These are phyloP conservation scores for Vanessa cardui DNA, from an alignment of 2,888 invertebrate genomes.

Conservation along the genomic window DNA sequence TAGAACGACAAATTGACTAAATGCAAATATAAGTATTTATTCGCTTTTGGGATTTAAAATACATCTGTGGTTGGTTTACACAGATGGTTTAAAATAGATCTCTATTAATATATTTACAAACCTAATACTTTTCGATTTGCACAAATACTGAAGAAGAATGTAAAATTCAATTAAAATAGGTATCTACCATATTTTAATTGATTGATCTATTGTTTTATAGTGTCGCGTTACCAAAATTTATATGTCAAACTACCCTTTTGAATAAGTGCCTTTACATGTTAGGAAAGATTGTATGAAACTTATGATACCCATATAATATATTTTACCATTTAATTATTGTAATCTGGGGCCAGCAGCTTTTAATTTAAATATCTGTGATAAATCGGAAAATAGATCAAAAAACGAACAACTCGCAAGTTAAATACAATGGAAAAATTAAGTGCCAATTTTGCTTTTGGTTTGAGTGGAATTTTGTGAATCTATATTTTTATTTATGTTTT, in stretches of 20 bases:
- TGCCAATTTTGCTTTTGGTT: conserved; percentile 67
- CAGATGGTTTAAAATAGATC: conserved; percentile 1
- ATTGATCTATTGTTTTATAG: not conserved
- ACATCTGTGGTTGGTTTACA: not conserved
- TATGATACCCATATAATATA: conserved; percentile 32
- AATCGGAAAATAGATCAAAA: conserved; percentile 47
- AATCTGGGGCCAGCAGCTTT: conserved; percentile 50
- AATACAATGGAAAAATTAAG: conserved; percentile 49
- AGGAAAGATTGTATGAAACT: conserved; percentile 30
- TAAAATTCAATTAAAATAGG: not conserved
- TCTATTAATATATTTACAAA: not conserved
- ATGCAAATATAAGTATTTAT: conserved; percentile 1
- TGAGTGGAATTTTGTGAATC: conserved; percentile 60
- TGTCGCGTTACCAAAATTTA: conserved; percentile 61
- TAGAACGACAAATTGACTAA: not conserved
- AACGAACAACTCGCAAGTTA: conserved; percentile 9
- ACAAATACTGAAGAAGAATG: not conserved
- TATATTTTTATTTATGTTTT: conserved; percentile 62
- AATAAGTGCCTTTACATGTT: conserved; percentile 37
- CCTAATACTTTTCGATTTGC: not conserved
- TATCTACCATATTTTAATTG: not conserved
- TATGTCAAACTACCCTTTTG: conserved; percentile 29
- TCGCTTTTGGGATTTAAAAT: not conserved
- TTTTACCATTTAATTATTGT: conserved; percentile 37
- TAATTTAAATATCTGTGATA: conserved; percentile 70